These are phyloP conservation scores for Adelges cooleyi DNA, from an alignment of 1,140 invertebrate genomes.

Conservation along the genomic window DNA sequence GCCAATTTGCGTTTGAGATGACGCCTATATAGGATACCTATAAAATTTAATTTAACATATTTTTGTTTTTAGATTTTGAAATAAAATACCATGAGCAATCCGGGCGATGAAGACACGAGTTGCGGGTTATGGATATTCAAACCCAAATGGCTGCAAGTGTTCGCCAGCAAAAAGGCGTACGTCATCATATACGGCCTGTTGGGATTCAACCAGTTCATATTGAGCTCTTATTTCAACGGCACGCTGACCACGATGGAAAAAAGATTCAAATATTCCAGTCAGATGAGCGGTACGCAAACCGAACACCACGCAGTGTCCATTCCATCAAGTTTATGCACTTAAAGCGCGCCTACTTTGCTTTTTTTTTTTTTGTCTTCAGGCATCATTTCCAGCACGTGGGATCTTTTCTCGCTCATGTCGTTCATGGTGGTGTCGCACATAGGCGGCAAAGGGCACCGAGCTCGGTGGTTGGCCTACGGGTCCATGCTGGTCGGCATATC, in stretches of 20 bases:
- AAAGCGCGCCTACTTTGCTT: no score
- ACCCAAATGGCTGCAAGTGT: conserved; percentile 47
- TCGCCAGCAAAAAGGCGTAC: conserved; percentile 64
- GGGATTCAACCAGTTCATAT: conserved; percentile 60
- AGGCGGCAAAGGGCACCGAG: conserved; percentile 53
- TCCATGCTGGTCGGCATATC: conserved; percentile 55
- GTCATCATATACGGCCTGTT: conserved; percentile 59
- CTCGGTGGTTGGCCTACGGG: conserved; percentile 58
- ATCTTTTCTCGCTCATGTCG: conserved; percentile 47
- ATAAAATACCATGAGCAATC: no score
- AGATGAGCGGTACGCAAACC: conserved; percentile 49
- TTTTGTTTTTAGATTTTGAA: no score
- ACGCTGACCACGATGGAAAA: conserved; percentile 70
- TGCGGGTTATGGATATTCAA: conserved; percentile 51
- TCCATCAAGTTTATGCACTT: not conserved
- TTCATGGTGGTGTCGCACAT: conserved; percentile 54
- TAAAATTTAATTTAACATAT: no score
- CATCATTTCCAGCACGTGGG: conserved; percentile 59
- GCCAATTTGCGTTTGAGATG: no score
- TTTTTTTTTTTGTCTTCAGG: conserved; percentile 39
- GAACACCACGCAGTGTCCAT: not conserved
- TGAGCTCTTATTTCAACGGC: conserved; percentile 63
- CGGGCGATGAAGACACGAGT: conserved; percentile 43
- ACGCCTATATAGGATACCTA: no score
- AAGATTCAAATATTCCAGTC: conserved; percentile 64